Evolutionary conservation across 1,140 invertebrate species (phyloP).

Genomic region (Pectinophora gossypiella): DNA sequence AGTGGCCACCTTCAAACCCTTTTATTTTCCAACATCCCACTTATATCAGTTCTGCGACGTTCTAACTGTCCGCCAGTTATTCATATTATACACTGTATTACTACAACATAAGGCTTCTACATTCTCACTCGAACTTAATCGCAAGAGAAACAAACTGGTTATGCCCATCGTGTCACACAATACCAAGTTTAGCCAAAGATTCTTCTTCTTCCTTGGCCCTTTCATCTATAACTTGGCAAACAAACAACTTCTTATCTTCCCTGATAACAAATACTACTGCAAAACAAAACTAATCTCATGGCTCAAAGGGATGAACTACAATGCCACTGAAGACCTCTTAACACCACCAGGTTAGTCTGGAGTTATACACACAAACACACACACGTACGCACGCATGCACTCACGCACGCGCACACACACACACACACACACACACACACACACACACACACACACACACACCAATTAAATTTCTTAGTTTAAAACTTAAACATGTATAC

Average conservation of each 20-base stretch:
- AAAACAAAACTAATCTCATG: neutral
- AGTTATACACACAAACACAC: too few relatives aligned
- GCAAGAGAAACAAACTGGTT: neutral
- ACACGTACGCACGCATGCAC: too few relatives aligned
- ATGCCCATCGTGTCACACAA: neutral
- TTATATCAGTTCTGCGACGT: neutral
- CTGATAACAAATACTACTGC: neutral
- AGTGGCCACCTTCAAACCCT: neutral
- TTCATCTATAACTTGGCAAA: neutral
- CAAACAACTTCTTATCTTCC: neutral
- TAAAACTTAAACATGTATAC: too few relatives aligned
- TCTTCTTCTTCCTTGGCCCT: neutral
- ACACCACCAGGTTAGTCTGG: neutral
- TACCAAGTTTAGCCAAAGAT: neutral
- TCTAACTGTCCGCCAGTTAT: conserved; percentile 2
- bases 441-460: too few relatives aligned
- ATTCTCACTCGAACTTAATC: neutral
- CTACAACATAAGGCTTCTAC: neutral
- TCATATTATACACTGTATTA: neutral
- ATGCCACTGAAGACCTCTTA: neutral
- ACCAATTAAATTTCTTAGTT: too few relatives aligned
- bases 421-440: too few relatives aligned
- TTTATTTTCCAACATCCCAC: neutral
- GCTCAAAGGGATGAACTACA: neutral
- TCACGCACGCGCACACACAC: too few relatives aligned